Conservation (phyloP, 2,888 invertebrate genomes). For the Cordilura impudica region DNA sequence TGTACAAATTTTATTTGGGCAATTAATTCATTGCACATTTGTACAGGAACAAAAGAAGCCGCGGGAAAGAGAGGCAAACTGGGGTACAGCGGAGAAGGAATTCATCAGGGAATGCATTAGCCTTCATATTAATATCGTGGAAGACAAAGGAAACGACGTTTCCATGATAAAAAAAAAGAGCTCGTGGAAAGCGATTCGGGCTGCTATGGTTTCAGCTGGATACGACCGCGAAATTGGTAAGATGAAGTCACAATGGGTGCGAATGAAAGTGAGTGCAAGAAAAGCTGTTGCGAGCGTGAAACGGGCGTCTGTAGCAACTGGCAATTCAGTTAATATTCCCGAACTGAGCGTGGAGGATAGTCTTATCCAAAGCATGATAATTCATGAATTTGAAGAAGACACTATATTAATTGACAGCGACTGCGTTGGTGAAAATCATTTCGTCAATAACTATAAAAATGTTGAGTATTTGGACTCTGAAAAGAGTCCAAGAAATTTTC, state of each 20-base stretch:
- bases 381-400: constrained; percentile 15
- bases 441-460: not conserved
- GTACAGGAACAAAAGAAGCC: not conserved
- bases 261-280: constrained; percentile 28
- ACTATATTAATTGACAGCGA: constrained; percentile 15
- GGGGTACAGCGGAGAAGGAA: constrained; percentile 7
- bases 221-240: constrained; percentile 14
- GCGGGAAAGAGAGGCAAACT: constrained; percentile 13
- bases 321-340: not conserved
- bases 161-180: not conserved
- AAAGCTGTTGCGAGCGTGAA: constrained; percentile 26
- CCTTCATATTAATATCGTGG: not conserved
- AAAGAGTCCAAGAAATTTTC: not conserved
- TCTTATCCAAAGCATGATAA: not conserved
- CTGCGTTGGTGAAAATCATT: not conserved
- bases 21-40: too few relatives aligned
- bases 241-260: constrained; percentile 25
- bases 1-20: too few relatives aligned
- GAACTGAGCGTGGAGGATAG: constrained; percentile 15
- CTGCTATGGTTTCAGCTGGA: not conserved
- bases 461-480: not conserved
- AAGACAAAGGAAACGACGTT: constrained; percentile 12
- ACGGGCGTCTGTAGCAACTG: not conserved
- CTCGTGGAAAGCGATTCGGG: constrained; percentile 7
- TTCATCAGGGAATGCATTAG: not conserved